Percentiles rank a stretch among this genome's conserved stretches.
Conservation (phyloP, 2,888 invertebrate genomes). For the Lottia scabra region DNA sequence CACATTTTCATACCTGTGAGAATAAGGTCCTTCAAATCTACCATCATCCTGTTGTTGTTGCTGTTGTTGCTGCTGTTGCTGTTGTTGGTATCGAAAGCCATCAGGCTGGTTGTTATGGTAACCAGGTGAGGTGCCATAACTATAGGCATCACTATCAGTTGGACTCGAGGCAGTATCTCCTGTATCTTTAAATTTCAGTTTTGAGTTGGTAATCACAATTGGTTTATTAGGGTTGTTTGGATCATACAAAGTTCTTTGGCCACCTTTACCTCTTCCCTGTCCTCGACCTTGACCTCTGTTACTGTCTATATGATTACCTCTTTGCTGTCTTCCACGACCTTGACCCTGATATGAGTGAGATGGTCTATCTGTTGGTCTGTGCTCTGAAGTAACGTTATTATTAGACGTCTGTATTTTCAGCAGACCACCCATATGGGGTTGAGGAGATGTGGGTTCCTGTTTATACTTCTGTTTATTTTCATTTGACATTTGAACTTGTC, state of each 20-base stretch:
- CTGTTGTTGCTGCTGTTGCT: slow-evolving; percentile 7
- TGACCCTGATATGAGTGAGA: neutral
- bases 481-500: slow-evolving; percentile 26
- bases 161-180: slow-evolving; percentile 20
- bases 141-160: neutral
- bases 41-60: slow-evolving; percentile 13
- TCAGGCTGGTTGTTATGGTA: slow-evolving; percentile 21
- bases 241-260: slow-evolving; percentile 58
- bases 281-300: slow-evolving; percentile 23
- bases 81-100: slow-evolving; percentile 9
- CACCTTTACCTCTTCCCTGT: slow-evolving; percentile 15
- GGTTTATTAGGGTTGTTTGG: slow-evolving; percentile 63
- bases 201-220: slow-evolving; percentile 42
- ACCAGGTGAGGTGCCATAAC: neutral
- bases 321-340: slow-evolving; percentile 14
- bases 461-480: slow-evolving; percentile 13
- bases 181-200: slow-evolving; percentile 48
- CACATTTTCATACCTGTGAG: neutral
- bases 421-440: slow-evolving; percentile 21
- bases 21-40: slow-evolving; percentile 14
- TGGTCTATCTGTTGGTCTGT: slow-evolving; percentile 5
- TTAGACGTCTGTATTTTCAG: slow-evolving; percentile 5
- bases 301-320: slow-evolving; percentile 19
- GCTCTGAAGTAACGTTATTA: slow-evolving; percentile 8
- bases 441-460: slow-evolving; percentile 13